Evolutionary conservation across 2,113 vertebrate genomes (phyloP), one percentile per base, ranked within the genome.

Genomic region (Elachura formosa): DNA sequence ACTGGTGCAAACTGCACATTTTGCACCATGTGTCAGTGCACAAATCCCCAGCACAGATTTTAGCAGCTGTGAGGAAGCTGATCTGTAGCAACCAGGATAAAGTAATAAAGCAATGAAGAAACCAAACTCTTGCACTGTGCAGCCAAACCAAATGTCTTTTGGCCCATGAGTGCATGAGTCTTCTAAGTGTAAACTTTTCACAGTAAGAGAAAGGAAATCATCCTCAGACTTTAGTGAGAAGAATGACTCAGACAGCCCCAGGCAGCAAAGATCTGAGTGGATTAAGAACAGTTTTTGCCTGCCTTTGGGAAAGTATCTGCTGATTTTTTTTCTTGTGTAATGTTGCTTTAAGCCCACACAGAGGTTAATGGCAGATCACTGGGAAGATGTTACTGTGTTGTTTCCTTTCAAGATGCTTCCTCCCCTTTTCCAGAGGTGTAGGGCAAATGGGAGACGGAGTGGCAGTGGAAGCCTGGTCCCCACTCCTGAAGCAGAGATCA

Each of bases 231-330:
- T 92, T 12, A 90, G 81, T 33, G 58, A 94, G 75, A 69, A 71
- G 59, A 87, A 34, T 84, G 89, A 95, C 68, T 91, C 94, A 91
- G 66, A 83, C 12, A 88, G 92, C 96, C 89, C 66, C 85, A 81
- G 91, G 94, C 89, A 94, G 68, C 51, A 87, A 82, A 66, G 81
- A 92, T 80, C 79, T 75, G 69, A 95, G 74, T 3, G 0, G 1
- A 81, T 83, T 64, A 91, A 90, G 72, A 96, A 51, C 52, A 86
- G 68, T 11, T 16, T 74, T 45, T 73, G 62, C 41, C 46, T 91
- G 67, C 72, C 74, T 94, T 86, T 59, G 66, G 78, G 89, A 90
- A 73, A 94, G 43, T 8, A 62, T 84, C 91, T 68, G 46, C 68
- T 79, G 56, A 10, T 40, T 41, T 64, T 49, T 74, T 73, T 73